Evolutionary conservation across 2,113 vertebrate species (phyloP).

Genomic region (Misgurnus mizolepis): DNA sequence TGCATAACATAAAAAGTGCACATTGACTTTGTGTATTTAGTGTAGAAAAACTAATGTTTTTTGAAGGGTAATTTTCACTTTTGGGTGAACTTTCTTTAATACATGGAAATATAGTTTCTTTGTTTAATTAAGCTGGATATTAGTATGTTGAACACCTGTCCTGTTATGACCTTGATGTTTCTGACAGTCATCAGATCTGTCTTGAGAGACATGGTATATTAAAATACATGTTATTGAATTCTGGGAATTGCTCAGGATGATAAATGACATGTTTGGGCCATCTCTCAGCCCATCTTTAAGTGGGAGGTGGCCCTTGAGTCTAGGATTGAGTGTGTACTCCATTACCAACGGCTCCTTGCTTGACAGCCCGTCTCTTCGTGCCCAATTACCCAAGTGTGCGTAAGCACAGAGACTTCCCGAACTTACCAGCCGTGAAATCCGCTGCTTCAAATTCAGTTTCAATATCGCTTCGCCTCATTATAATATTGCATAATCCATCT

Average conservation of each 20-base stretch:
- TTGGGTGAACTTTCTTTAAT: neutral
- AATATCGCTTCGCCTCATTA: neutral
- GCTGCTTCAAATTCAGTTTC: slow-evolving; percentile 3
- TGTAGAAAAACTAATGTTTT: too few species aligned
- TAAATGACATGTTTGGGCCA: neutral
- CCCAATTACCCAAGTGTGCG: slow-evolving; percentile 34
- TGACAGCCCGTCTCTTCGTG: slow-evolving; percentile 20
- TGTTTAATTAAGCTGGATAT: neutral
- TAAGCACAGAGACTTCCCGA: slow-evolving; percentile 1
- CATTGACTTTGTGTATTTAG: neutral
- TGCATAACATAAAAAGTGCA: neutral
- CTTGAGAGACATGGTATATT: neutral
- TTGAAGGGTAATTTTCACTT: neutral
- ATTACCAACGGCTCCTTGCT: slow-evolving; percentile 32
- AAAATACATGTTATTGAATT: neutral
- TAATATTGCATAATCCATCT: too few species aligned
- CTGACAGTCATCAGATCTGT: neutral
- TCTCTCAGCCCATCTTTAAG: slow-evolving; percentile 13
- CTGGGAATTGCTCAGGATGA: slow-evolving; percentile 2
- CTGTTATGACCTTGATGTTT: neutral
- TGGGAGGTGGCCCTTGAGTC: neutral
- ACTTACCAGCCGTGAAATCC: neutral
- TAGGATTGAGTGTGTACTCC: slow-evolving; percentile 33
- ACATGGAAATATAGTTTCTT: neutral
- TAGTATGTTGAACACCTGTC: too few species aligned